phyloP scores from a whole-genome alignment of 2,888 invertebrate species.

The Patella caerulea region DNA sequence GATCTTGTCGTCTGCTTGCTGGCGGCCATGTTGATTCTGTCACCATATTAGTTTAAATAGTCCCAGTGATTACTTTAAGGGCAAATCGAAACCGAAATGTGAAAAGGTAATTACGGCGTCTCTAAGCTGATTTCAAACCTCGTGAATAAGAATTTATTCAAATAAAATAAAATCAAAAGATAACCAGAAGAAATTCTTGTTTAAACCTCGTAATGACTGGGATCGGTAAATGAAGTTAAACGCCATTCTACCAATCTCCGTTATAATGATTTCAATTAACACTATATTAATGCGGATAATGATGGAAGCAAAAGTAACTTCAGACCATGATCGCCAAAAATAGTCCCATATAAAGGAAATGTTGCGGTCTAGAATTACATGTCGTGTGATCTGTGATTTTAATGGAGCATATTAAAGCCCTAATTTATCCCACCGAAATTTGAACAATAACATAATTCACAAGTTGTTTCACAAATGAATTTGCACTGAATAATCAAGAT shows the following conservation, averaged over 20 bases:
- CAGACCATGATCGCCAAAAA: too few relatives aligned
- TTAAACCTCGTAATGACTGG: background rate
- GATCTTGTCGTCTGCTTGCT: background rate
- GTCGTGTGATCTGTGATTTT: too few relatives aligned
- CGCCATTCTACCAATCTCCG: background rate
- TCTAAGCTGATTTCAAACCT: conserved; percentile 2
- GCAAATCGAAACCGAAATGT: conserved; percentile 10
- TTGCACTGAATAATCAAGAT: too few relatives aligned
- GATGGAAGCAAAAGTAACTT: too few relatives aligned
- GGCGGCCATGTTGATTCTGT: conserved; percentile 6
- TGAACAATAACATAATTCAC: too few relatives aligned
- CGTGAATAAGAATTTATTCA: conserved; percentile 10
- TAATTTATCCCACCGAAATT: too few relatives aligned
- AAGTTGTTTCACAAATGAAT: too few relatives aligned
- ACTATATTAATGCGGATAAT: background rate
- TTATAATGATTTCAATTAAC: background rate
- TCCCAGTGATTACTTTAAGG: conserved; percentile 4
- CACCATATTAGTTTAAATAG: background rate
- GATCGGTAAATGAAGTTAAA: conserved; percentile 4
- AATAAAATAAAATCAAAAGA: background rate
- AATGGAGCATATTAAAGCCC: too few relatives aligned
- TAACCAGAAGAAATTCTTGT: background rate
- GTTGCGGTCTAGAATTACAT: too few relatives aligned
- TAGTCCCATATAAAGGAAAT: too few relatives aligned
- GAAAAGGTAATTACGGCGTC: conserved; percentile 3